phyloP scores from a whole-genome alignment of 2,797 vertebrate genomes.

The Phalanger gymnotis region DNA sequence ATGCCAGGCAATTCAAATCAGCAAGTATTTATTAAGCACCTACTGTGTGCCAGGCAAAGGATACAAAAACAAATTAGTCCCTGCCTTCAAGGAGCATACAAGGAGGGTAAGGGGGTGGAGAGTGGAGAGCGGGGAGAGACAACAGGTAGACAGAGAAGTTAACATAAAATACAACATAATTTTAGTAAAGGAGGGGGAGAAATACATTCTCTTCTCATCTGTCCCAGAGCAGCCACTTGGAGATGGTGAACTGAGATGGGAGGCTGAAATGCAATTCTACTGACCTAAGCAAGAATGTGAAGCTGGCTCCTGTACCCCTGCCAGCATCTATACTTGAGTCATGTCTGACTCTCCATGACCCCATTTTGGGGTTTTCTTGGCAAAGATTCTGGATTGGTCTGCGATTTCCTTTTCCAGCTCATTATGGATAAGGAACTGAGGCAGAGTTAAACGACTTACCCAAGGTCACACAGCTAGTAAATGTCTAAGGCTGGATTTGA shows the following conservation, averaged over 20 bases:
- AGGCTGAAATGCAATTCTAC: not conserved
- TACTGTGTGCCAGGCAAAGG: not conserved
- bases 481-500: no score
- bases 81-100: not conserved
- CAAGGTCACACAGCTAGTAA: no score
- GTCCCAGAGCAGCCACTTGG: not conserved
- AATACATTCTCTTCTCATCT: not conserved
- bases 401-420: no score
- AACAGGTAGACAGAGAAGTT: not conserved
- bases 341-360: no score
- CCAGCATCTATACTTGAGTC: not conserved
- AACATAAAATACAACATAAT: not conserved
- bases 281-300: not conserved
- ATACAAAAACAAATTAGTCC: not conserved
- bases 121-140: not conserved
- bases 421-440: no score
- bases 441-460: no score
- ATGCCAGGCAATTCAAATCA: not conserved
- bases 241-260: not conserved
- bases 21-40: not conserved
- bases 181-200: not conserved
- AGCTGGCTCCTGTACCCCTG: no score
- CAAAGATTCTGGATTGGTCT: no score
- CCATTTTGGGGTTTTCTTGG: no score
- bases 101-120: not conserved